phyloP scores from a whole-genome alignment of 2,113 vertebrate genomes.

The Lophotis ruficrista region DNA sequence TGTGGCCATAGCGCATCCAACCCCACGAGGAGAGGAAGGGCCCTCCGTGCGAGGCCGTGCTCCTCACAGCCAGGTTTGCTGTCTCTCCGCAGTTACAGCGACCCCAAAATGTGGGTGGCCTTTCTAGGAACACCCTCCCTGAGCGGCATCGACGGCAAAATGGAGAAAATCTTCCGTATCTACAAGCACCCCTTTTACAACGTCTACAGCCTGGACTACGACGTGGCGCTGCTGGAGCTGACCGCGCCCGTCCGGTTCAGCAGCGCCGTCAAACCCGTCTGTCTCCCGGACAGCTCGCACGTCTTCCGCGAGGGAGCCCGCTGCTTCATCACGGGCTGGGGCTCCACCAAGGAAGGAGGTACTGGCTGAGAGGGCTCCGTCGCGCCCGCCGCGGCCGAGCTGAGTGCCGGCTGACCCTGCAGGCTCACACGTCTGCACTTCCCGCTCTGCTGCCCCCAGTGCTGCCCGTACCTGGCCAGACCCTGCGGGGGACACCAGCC shows the following conservation, averaged over 20 bases:
- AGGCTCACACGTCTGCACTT: background rate
- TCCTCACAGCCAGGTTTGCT: constrained; percentile 26
- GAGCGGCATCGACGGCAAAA: constrained; percentile 77
- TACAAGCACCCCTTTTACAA: constrained; percentile 90
- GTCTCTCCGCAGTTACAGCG: constrained; percentile 74
- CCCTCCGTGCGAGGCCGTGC: background rate
- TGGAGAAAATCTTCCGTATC: constrained; percentile 84
- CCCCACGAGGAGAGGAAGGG: background rate
- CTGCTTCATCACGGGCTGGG: constrained; percentile 95
- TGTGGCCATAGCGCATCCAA: background rate
- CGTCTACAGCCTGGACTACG: constrained; percentile 87
- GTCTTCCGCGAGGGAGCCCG: constrained; percentile 76
- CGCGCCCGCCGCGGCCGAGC: background rate
- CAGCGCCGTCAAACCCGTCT: constrained; percentile 84
- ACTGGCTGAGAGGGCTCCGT: background rate
- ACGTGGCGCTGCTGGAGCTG: constrained; percentile 90
- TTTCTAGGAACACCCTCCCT: constrained; percentile 88
- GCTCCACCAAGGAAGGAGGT: constrained; percentile 84
- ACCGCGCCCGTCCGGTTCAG: constrained; percentile 74
- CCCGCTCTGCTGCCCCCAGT: background rate
- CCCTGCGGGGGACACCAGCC: background rate
- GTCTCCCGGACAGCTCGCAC: constrained; percentile 85
- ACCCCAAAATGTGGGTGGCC: constrained; percentile 85
- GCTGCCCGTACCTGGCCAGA: background rate
- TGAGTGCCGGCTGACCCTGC: background rate